Percentiles rank a stretch among this genome's conserved stretches.
Conservation (phyloP, 64 coral and sea anemone species). For the Anthopleura sola region DNA sequence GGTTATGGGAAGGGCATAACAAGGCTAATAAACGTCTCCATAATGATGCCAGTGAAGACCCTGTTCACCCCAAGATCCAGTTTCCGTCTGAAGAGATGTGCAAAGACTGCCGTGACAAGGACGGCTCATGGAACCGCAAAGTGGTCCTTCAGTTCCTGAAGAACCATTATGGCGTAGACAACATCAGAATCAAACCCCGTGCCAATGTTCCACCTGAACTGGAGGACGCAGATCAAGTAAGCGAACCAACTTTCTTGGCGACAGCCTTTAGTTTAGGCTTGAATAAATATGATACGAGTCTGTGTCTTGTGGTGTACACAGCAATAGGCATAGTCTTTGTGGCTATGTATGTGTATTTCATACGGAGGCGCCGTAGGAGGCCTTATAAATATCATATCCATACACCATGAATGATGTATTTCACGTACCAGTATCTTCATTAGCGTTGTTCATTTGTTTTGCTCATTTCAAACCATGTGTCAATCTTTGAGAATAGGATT, state of each 20-base stretch:
- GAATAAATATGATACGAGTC: constrained; percentile 78
- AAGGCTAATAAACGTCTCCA: constrained; percentile 77
- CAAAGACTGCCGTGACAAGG: constrained; percentile 47
- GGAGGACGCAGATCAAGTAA: constrained; percentile 89
- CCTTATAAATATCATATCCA: constrained; percentile 76
- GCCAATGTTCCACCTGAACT: constrained; percentile 42
- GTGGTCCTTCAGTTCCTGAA: constrained; percentile 87
- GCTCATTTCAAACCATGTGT: too few relatives aligned
- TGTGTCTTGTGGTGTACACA: constrained; percentile 88
- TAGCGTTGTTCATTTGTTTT: too few relatives aligned
- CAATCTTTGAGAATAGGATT: too few relatives aligned
- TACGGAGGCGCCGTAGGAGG: constrained; percentile 55
- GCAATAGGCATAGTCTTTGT: constrained; percentile 64
- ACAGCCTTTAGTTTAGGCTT: constrained; percentile 65
- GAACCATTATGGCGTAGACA: constrained; percentile 80
- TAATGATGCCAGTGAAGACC: constrained; percentile 69
- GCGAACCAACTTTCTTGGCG: constrained; percentile 36
- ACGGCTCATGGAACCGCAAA: constrained; percentile 66
- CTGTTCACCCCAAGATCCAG: constrained; percentile 72
- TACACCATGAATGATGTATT: constrained; percentile 43
- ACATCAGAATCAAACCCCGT: constrained; percentile 64
- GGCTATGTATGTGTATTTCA: constrained; percentile 87
- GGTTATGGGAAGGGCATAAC: constrained; percentile 92
- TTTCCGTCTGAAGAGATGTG: constrained; percentile 76
- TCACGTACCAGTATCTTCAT: too few relatives aligned